Conservation (phyloP, 1,140 invertebrate species). For the Mizuhopecten yessoensis region DNA sequence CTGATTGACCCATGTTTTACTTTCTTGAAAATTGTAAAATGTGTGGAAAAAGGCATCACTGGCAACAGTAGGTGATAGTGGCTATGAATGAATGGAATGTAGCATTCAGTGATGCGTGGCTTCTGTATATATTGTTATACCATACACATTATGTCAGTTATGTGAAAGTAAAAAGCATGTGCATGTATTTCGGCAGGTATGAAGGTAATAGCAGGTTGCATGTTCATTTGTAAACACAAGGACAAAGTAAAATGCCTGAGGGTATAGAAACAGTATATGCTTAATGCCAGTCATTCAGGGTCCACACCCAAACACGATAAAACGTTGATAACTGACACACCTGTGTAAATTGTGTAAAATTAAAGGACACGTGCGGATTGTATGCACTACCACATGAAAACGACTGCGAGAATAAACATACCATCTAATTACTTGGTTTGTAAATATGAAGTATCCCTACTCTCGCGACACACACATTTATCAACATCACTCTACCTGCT, state of each 20-base stretch:
- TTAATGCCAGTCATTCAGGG: not conserved
- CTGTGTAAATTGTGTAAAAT: not conserved
- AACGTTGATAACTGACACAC: not conserved
- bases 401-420: not conserved
- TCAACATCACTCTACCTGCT: not conserved
- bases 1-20: too few relatives aligned
- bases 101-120: not conserved
- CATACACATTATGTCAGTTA: not conserved
- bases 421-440: not conserved
- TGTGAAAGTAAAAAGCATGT: not conserved
- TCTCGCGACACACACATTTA: not conserved
- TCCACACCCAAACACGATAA: constrained; percentile 7
- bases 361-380: not conserved
- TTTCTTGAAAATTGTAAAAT: too few relatives aligned
- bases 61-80: not conserved
- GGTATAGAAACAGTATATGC: constrained; percentile 29
- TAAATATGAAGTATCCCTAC: not conserved
- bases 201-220: not conserved
- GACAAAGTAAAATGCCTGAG: not conserved
- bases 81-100: not conserved
- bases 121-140: not conserved
- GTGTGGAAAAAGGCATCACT: too few relatives aligned
- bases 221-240: not conserved
- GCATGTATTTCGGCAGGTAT: constrained; percentile 19
- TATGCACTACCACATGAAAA: not conserved